Percentiles rank a stretch among this genome's conserved stretches.
Conservation (phyloP, 2,113 vertebrate genomes). For the Herpailurus yagouaroundi region DNA sequence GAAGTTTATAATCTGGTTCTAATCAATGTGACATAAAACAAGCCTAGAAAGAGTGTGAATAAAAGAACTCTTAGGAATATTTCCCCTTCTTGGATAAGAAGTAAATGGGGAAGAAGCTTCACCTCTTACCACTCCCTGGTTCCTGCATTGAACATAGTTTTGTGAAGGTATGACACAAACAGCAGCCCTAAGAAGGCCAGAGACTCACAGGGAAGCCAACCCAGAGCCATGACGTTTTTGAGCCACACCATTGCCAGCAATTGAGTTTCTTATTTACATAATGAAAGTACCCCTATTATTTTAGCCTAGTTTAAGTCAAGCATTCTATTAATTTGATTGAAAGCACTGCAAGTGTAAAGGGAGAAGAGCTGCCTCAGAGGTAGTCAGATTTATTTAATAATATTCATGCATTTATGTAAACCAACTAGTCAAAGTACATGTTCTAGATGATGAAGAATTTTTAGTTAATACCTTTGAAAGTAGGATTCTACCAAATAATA, state of each 20-base stretch:
- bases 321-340: background rate
- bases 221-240: background rate
- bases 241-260: background rate
- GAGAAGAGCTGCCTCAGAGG: background rate
- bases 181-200: background rate
- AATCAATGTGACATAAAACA: background rate
- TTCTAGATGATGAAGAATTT: background rate
- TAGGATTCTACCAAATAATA: background rate
- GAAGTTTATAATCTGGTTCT: background rate
- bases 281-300: background rate
- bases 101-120: background rate
- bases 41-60: background rate
- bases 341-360: background rate
- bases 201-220: background rate
- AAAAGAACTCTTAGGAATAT: background rate
- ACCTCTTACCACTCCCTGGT: background rate
- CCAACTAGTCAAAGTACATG: background rate
- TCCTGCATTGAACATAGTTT: background rate
- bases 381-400: background rate
- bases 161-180: background rate
- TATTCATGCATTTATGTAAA: background rate
- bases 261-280: background rate
- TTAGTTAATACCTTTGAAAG: background rate
- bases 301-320: background rate
- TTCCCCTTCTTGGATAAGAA: background rate